Base-by-base conservation (phyloP, 2,888 invertebrate species). In the Cotesia congregata region DNA sequence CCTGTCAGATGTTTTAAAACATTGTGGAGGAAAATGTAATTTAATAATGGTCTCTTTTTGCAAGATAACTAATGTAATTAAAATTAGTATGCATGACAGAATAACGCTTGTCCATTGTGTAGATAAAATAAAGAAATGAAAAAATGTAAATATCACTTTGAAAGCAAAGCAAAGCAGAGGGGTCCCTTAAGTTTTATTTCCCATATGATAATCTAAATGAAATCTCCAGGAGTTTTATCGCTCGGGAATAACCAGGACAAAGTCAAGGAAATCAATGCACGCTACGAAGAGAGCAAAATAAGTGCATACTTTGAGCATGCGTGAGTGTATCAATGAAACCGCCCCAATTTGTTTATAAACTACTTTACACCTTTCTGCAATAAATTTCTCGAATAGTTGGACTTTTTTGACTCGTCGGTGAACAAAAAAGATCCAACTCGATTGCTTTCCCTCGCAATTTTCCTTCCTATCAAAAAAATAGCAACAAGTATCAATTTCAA, bases 181-280 rank as follows among this genome's bases (percentile, higher is more conserved):
- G 15, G 5, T 67, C 39, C 59, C 6, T 67, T 59, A 68, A 68
- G 64, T 73, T 40, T 68, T 40, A 39, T 60, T 12, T 15, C 67
- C 67, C 30, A 30, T 38, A 17, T 39, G 59, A 40, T 64, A 74
- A 71, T 59, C 74, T 74, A 78, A 79, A 79, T 74, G 74, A 77
- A 67, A 70, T 73, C 60, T 70, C 50, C 40, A 78, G 67, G 41
- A 38, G 65, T 65, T 65, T 38, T 65, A 65, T 65, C 65, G 30
- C 65, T 20, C 20, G 65, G 38, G 30, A 65, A 65, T 65, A 65
- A 50, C 70, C 77, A 68, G n/a, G 59, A 61, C 65, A 65, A 65
- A 70, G 50, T 70, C 70, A 59, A 75, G 73, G 78, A 76, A 80
- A 81, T 81, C 79, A 81, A 81, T 78, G 79, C 77, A 71, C 76